A percentile compares a stretch with the other conserved stretches of the same genome.
Evolutionary conservation across 2,113 vertebrate species (phyloP).

Genomic region (Eidolon helvum): DNA sequence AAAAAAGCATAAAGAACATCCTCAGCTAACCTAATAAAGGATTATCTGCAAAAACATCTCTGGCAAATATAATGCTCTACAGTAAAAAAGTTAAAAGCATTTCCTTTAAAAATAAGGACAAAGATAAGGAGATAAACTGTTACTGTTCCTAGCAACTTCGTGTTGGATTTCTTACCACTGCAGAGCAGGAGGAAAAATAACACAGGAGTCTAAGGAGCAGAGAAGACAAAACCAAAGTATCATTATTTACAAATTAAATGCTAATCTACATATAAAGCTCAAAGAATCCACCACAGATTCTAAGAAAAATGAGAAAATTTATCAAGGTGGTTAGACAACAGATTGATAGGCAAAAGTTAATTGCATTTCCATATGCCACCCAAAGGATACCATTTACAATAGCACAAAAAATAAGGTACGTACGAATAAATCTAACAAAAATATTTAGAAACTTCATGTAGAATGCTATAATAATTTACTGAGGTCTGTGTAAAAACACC

Average conservation of each 20-base stretch:
- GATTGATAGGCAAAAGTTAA: not conserved
- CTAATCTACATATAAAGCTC: not conserved
- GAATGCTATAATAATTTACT: not conserved
- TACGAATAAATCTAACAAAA: not conserved
- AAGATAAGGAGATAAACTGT: not conserved
- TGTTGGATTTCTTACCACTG: not conserved
- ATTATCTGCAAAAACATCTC: not conserved
- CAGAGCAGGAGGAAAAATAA: not conserved
- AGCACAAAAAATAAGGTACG: not conserved
- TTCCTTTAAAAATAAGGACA: not conserved
- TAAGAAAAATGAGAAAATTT: not conserved
- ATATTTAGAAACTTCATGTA: not conserved
- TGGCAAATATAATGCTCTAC: not conserved
- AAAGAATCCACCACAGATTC: not conserved
- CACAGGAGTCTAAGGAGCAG: not conserved
- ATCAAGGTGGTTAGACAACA: not conserved
- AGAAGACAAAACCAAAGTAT: not conserved
- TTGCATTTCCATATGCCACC: not conserved
- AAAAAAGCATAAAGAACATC: not conserved
- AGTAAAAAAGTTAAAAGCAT: not conserved
- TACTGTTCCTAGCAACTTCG: not conserved
- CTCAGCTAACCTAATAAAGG: constrained; percentile 1
- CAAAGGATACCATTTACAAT: not conserved
- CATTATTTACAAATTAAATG: not conserved
- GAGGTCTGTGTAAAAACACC: not conserved